Evolutionary conservation across 2,113 vertebrate species (phyloP).

Genomic region (Sylvilagus bachmani): DNA sequence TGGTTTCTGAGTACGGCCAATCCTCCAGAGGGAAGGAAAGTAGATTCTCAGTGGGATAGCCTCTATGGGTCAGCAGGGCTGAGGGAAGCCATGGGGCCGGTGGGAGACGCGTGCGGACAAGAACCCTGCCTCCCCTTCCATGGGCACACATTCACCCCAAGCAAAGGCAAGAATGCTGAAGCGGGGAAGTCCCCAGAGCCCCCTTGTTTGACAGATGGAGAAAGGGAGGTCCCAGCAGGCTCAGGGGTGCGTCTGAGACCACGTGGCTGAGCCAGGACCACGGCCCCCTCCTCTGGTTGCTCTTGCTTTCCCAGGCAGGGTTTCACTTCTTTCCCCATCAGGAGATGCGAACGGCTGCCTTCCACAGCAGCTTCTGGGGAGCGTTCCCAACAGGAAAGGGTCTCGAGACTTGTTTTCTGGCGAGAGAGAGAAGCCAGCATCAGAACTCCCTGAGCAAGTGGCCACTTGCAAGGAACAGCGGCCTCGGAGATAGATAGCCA

Average conservation of each 20-base stretch:
- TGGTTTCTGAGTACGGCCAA: conserved; percentile 34
- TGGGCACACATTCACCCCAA: not conserved
- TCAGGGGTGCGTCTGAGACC: not conserved
- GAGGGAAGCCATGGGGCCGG: not conserved
- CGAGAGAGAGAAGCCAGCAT: conserved; percentile 51
- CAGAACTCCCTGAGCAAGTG: not conserved
- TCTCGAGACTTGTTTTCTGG: conserved; percentile 60
- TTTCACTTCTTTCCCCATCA: not conserved
- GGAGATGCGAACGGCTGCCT: not conserved
- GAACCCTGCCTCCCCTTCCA: not conserved
- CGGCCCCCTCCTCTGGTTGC: not conserved
- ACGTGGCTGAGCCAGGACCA: not conserved
- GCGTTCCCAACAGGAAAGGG: not conserved
- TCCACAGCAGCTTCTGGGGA: not conserved
- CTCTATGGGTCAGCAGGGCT: not conserved
- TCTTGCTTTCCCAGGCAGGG: not conserved
- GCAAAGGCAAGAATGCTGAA: not conserved
- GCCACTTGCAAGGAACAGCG: not conserved
- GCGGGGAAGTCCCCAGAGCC: not conserved
- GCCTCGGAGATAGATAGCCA: conserved; percentile 16
- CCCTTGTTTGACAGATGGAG: not conserved
- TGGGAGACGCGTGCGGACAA: not conserved
- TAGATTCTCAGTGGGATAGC: not conserved
- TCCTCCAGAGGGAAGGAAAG: conserved; percentile 7
- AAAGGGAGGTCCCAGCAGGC: not conserved